These are phyloP conservation scores for Microtus ochrogaster DNA, from an alignment of 2,113 vertebrate species.

Conservation along the genomic window DNA sequence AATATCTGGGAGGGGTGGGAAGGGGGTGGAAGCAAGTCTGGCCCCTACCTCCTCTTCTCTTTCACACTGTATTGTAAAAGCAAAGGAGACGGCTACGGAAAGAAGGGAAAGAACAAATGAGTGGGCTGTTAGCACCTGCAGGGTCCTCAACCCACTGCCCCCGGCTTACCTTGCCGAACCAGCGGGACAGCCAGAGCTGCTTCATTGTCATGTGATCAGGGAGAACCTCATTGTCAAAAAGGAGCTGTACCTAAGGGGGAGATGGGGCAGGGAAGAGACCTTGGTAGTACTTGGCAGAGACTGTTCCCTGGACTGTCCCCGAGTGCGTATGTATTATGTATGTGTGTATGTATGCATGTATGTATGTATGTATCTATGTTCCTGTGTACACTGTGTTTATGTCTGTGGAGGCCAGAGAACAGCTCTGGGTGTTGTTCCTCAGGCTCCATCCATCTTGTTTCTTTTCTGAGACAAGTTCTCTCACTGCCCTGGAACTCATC, in stretches of 20 bases:
- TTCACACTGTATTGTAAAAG: slow-evolving; percentile 89
- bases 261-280: not conserved
- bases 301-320: too few relatives aligned
- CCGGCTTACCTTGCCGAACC: slow-evolving; percentile 88
- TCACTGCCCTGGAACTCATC: not conserved
- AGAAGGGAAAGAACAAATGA: not conserved
- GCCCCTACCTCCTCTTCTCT: slow-evolving; percentile 89
- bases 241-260: slow-evolving; percentile 85
- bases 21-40: slow-evolving; percentile 39
- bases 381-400: not conserved
- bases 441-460: not conserved
- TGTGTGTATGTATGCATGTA: too few relatives aligned
- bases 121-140: not conserved
- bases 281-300: not conserved
- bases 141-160: not conserved
- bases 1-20: slow-evolving; percentile 17
- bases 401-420: not conserved
- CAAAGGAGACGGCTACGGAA: slow-evolving; percentile 85
- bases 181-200: slow-evolving; percentile 89
- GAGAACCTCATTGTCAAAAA: slow-evolving; percentile 87
- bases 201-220: slow-evolving; percentile 91
- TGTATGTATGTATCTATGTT: too few relatives aligned
- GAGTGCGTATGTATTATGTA: too few relatives aligned
- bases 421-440: not conserved
- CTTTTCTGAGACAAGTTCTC: not conserved